Evolutionary conservation across 2,797 vertebrate species (phyloP), one percentile per base, ranked within the genome.

Genomic region (Lacerta viridis): DNA sequence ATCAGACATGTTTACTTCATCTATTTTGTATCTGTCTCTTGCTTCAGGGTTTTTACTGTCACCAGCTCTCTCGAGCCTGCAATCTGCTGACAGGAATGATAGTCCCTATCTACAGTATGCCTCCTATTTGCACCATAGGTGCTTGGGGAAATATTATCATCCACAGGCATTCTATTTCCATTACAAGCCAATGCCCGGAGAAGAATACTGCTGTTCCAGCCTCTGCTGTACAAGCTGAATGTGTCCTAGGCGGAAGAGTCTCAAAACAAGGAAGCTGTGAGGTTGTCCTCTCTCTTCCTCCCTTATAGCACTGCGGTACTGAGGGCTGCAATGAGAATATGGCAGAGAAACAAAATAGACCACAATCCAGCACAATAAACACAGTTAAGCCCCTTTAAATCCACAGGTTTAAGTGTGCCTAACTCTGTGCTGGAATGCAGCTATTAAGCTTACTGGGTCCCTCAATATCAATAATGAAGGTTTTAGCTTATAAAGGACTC

Each of bases 71-170:
- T 81, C 50, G 87, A 90, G 89, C 75, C 81, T 81, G 36, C 18
- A 84, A 0, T 84, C 92, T 87, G 59, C 29, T 88, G 90, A 88
- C 87, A 25, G 88, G 83, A 9, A 90, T 39, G 77, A 68, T 1
- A 74, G 77, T 71, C 17, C 85, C 55, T 10, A 50, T 46, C 3
- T 77, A 74, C 61, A 41, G 81, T 0, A 33, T 83, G 83, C 18
- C 2, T 90, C 33, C 33, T 82, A 50, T 84, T 90, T 86, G 81
- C 72, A 79, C 88, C 80, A 84, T 29, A 25, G 89, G 87, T 59
- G 77, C 2, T 29, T 50, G 29, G 87, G 84, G 59, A 77, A 93
- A 89, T 41, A 72, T 50, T 86, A 7, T 88, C 75, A 88, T 93
- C 88, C 20, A 85, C 83, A 88, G 88, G 83, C 81, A 90, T 41